Evolutionary conservation across 2,113 vertebrate species (phyloP).

Genomic region (Ptilorrhoa leucosticta): DNA sequence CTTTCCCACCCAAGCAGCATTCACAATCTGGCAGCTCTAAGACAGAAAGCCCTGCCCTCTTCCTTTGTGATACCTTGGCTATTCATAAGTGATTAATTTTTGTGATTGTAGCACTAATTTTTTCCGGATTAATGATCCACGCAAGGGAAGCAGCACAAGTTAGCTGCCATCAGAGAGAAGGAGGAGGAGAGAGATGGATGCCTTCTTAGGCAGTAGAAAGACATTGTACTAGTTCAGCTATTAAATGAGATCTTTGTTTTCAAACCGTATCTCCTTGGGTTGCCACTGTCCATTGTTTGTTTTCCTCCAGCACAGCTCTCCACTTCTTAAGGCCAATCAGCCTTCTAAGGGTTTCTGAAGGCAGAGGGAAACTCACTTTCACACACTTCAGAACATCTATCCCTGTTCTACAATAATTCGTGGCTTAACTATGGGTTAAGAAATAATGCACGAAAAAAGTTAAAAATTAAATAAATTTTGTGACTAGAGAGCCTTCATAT

Average conservation of each 20-base stretch:
- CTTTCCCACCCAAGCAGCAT: background rate
- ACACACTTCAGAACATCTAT: background rate
- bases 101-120: background rate
- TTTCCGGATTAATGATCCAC: background rate
- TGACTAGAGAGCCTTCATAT: background rate
- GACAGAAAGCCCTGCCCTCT: background rate
- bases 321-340: background rate
- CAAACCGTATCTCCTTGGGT: background rate
- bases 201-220: background rate
- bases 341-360: background rate
- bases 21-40: background rate
- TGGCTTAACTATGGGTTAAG: background rate
- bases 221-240: background rate
- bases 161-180: background rate
- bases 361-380: background rate
- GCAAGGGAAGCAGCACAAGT: background rate
- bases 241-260: background rate
- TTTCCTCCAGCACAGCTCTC: background rate
- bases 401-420: background rate
- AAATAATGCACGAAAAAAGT: background rate
- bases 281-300: background rate
- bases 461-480: background rate
- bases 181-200: background rate
- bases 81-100: background rate
- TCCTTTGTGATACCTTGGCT: background rate